Evolutionary conservation across 2,888 invertebrate species (phyloP).

Genomic region (Apoderus coryli): DNA sequence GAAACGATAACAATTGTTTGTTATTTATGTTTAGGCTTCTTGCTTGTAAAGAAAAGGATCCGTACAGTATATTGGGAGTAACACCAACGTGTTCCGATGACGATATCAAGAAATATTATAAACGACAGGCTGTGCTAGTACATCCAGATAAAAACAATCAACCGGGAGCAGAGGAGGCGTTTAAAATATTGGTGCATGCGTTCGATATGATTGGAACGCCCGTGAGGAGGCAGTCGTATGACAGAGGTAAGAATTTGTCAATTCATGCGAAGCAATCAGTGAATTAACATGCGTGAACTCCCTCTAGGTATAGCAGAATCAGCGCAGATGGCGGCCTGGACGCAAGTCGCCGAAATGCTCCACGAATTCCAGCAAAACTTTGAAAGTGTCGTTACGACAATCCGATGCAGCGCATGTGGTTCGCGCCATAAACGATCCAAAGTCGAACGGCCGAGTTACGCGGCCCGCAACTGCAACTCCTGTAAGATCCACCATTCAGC

Average conservation of each 20-base stretch:
- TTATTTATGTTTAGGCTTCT: conserved; percentile 36
- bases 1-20: neutral
- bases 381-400: conserved; percentile 87
- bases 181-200: conserved; percentile 88
- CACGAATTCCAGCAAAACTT: conserved; percentile 86
- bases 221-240: conserved; percentile 39
- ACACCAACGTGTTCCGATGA: conserved; percentile 79
- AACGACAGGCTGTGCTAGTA: conserved; percentile 83
- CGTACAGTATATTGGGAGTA: conserved; percentile 66
- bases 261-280: neutral
- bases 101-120: conserved; percentile 88
- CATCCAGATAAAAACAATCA: conserved; percentile 95
- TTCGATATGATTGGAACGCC: conserved; percentile 90
- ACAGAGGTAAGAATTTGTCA: conserved; percentile 28
- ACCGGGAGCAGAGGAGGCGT: conserved; percentile 91
- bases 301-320: conserved; percentile 45
- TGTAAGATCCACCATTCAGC: conserved; percentile 84
- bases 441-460: conserved; percentile 78
- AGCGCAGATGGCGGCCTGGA: conserved; percentile 73
- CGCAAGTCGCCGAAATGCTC: conserved; percentile 69
- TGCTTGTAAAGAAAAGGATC: conserved; percentile 90
- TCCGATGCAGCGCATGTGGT: conserved; percentile 89
- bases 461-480: conserved; percentile 79
- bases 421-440: conserved; percentile 76
- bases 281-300: neutral